Evolutionary conservation across 2,888 invertebrate genomes (phyloP).

Genomic region (Thymelicus sylvestris): DNA sequence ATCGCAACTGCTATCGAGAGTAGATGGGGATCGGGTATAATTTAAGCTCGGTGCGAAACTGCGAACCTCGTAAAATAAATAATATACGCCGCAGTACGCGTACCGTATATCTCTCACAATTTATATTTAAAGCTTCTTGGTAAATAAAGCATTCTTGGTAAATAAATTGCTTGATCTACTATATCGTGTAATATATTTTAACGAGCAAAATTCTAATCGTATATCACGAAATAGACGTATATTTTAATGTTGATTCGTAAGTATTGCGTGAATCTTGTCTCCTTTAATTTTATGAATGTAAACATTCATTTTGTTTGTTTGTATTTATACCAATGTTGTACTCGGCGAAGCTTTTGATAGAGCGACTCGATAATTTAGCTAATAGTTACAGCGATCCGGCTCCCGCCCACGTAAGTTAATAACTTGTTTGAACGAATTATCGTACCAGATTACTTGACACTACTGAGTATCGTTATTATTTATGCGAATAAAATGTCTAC

Average conservation of each 20-base stretch:
- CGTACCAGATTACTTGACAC: neutral
- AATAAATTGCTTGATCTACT: conserved; percentile 40
- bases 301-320: conserved; percentile 16
- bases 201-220: conserved; percentile 22
- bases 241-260: conserved; percentile 6
- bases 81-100: conserved; percentile 31
- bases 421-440: conserved; percentile 3
- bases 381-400: neutral
- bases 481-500: neutral
- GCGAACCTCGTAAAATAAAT: conserved; percentile 39
- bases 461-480: neutral
- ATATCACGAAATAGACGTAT: conserved; percentile 11
- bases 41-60: conserved; percentile 33
- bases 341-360: conserved; percentile 6
- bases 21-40: conserved; percentile 37
- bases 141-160: conserved; percentile 39
- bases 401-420: neutral
- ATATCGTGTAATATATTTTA: conserved; percentile 42
- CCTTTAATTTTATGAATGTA: conserved; percentile 23
- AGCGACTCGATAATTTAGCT: neutral
- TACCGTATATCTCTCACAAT: conserved; percentile 32
- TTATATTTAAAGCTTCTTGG: conserved; percentile 31
- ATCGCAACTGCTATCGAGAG: conserved; percentile 9
- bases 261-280: conserved; percentile 2
- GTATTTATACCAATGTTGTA: neutral